A percentile compares a stretch with the other conserved stretches of the same genome.
phyloP scores from a whole-genome alignment of 2,113 vertebrate genomes.

The Albula glossodonta region DNA sequence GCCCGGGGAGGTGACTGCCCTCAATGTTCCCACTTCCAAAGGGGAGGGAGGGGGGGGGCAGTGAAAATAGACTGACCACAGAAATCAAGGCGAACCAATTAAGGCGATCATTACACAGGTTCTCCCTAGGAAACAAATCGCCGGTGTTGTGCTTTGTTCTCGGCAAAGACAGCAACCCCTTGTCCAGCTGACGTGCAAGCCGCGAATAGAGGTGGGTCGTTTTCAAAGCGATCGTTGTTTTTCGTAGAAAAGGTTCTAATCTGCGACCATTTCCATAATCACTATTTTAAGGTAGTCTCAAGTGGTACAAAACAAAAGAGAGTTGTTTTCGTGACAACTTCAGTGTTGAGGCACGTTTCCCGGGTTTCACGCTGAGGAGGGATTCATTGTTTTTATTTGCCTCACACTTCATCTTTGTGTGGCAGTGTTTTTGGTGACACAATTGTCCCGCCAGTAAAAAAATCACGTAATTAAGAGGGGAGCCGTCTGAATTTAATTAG shows the following conservation, averaged over 20 bases:
- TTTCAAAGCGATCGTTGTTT: slow-evolving; percentile 8
- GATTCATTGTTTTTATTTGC: slow-evolving; percentile 26
- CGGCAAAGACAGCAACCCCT: slow-evolving; percentile 35
- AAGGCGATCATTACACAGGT: slow-evolving; percentile 15
- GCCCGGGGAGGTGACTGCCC: slow-evolving; percentile 47
- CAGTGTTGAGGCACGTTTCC: not conserved
- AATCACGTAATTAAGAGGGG: slow-evolving; percentile 39
- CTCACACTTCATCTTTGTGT: slow-evolving; percentile 29
- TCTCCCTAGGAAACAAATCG: slow-evolving; percentile 26
- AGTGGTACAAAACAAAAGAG: not conserved
- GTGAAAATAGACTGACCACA: slow-evolving; percentile 55
- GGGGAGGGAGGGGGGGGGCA: slow-evolving; percentile 6
- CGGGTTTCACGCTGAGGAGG: not conserved
- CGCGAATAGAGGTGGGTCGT: slow-evolving; percentile 54
- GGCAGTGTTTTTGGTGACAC: slow-evolving; percentile 32
- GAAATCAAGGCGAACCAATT: slow-evolving; percentile 54
- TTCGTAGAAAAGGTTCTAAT: not conserved
- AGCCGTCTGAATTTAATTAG: slow-evolving; percentile 12
- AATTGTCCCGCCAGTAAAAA: slow-evolving; percentile 49
- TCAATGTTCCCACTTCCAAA: slow-evolving; percentile 49
- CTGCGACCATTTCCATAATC: not conserved
- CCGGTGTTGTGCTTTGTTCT: slow-evolving; percentile 25
- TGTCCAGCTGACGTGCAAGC: slow-evolving; percentile 5
- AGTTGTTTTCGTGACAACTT: not conserved
- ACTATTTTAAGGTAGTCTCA: not conserved